Conservation (phyloP, 2,113 vertebrate genomes). For the Dromaius novaehollandiae region DNA sequence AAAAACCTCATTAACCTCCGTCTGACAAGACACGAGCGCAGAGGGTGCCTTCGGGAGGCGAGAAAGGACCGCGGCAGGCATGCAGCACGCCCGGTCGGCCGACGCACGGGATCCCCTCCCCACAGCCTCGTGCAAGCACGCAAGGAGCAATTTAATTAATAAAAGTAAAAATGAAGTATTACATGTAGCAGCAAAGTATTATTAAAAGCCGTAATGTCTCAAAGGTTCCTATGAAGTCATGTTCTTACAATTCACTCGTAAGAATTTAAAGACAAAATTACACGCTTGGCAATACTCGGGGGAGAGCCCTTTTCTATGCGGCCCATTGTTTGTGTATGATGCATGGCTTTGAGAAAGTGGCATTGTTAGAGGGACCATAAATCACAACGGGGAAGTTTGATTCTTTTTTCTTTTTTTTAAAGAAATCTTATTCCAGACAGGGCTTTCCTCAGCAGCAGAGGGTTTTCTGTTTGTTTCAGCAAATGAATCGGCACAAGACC, state of each 20-base stretch:
- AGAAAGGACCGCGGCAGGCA: conserved; percentile 19
- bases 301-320: conserved; percentile 67
- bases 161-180: conserved; percentile 72
- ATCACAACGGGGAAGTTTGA: conserved; percentile 55
- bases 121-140: not conserved
- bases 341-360: conserved; percentile 72
- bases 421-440: conserved; percentile 26
- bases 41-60: not conserved
- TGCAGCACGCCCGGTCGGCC: not conserved
- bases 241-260: conserved; percentile 76
- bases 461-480: not conserved
- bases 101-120: conserved; percentile 42
- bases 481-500: not conserved
- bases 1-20: not conserved
- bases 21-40: not conserved
- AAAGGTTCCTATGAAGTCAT: conserved; percentile 80
- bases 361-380: conserved; percentile 70
- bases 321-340: conserved; percentile 74
- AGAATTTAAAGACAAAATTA: conserved; percentile 82
- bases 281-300: conserved; percentile 73
- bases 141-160: conserved; percentile 74
- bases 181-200: conserved; percentile 71
- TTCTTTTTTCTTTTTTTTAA: not conserved
- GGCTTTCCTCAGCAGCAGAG: conserved; percentile 14
- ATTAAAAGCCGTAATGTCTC: conserved; percentile 78